These are phyloP conservation scores for Cyprinus carpio DNA, from an alignment of 2,113 vertebrate genomes.

Conservation along the genomic window DNA sequence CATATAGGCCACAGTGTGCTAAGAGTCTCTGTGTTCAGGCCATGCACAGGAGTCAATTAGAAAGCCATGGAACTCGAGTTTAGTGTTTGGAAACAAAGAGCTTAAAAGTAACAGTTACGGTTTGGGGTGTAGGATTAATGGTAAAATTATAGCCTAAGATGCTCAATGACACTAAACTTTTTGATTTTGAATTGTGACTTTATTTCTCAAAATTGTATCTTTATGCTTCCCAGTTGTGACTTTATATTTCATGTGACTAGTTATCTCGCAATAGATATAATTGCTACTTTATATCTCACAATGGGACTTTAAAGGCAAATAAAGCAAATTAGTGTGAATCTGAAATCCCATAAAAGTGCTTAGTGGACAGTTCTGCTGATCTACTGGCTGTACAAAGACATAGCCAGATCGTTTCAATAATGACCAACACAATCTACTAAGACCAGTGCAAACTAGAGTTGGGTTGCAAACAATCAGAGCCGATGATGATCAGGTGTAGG, in stretches of 20 bases:
- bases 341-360: too few species aligned
- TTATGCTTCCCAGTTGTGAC: background rate
- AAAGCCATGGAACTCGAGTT: slow-evolving; percentile 51
- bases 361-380: too few species aligned
- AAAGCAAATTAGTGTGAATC: too few species aligned
- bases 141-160: background rate
- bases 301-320: background rate
- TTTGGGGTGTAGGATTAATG: background rate
- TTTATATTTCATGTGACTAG: background rate
- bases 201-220: background rate
- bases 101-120: background rate
- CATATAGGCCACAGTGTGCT: slow-evolving; percentile 58
- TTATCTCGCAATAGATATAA: background rate
- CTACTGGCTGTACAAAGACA: too few species aligned
- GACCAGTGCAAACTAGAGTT: background rate
- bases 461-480: background rate
- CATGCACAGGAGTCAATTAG: slow-evolving; percentile 65
- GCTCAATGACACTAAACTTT: background rate
- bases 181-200: background rate
- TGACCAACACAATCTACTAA: background rate
- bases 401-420: too few species aligned
- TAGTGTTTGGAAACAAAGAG: background rate
- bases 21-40: slow-evolving; percentile 58
- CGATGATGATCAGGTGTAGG: too few species aligned
- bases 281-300: background rate